Conservation (phyloP, 2,888 invertebrate species). For the Apamea monoglypha region DNA sequence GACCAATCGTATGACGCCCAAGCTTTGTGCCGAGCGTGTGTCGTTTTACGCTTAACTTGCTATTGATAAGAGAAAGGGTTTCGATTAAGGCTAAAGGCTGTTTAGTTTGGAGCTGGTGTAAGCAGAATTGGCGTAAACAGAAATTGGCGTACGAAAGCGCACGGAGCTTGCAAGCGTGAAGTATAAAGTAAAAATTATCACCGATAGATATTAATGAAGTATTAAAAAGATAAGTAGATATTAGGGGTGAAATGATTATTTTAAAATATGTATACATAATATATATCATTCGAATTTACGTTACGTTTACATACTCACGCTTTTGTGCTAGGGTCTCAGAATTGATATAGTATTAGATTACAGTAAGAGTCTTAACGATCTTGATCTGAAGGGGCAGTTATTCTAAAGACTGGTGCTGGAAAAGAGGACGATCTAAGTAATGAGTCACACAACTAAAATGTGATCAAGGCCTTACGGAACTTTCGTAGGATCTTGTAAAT, state of each 20-base stretch:
- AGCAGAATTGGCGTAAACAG: not conserved
- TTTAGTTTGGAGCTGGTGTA: not conserved
- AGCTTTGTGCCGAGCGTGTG: slow-evolving; percentile 49
- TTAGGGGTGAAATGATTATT: too few species aligned
- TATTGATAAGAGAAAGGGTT: slow-evolving; percentile 27
- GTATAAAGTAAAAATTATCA: too few species aligned
- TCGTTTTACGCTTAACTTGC: slow-evolving; percentile 60
- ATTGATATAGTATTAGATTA: too few species aligned
- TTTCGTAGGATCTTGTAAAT: not conserved
- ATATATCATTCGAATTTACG: too few species aligned
- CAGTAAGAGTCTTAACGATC: not conserved
- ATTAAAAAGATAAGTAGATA: too few species aligned
- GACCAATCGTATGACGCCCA: slow-evolving; percentile 65
- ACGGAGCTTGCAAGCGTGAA: not conserved
- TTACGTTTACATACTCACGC: not conserved
- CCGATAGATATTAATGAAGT: too few species aligned
- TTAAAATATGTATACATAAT: too few species aligned
- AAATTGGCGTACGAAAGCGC: too few species aligned
- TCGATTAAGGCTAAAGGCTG: slow-evolving; percentile 17
- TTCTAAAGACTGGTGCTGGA: not conserved
- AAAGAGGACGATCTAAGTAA: too few species aligned
- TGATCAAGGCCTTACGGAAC: not conserved
- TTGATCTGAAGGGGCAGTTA: not conserved
- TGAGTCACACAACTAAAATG: not conserved
- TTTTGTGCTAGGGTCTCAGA: too few species aligned